Conservation (phyloP, 2,113 vertebrate species). For the Garra rufa region DNA sequence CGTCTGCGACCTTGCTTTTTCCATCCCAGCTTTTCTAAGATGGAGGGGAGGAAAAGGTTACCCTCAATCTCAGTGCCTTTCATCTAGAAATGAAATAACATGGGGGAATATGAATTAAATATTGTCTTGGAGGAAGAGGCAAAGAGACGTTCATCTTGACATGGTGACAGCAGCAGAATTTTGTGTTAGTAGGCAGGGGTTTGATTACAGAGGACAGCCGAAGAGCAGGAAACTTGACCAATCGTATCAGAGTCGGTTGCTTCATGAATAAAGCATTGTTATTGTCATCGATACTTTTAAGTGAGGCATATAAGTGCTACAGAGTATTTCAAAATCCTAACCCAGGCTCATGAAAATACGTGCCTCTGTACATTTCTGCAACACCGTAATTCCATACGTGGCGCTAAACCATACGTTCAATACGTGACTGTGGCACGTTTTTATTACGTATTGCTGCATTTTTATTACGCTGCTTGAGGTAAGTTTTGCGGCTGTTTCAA, state of each 20-base stretch:
- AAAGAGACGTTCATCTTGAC: slow-evolving; percentile 21
- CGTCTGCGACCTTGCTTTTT: slow-evolving; percentile 69
- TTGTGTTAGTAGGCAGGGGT: not conserved
- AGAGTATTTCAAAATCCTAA: not conserved
- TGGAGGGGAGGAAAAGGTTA: slow-evolving; percentile 54
- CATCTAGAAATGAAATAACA: slow-evolving; percentile 74
- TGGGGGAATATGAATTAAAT: slow-evolving; percentile 60
- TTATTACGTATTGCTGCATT: too few species aligned
- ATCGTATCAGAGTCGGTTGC: not conserved
- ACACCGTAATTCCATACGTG: too few species aligned
- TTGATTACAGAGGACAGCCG: not conserved
- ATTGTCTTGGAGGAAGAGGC: slow-evolving; percentile 45
- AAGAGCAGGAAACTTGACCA: not conserved
- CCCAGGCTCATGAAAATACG: too few species aligned
- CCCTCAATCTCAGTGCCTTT: slow-evolving; percentile 67
- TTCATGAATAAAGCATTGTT: slow-evolving; percentile 7
- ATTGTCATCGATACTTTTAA: not conserved
- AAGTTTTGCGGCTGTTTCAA: too few species aligned
- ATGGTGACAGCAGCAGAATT: slow-evolving; percentile 1
- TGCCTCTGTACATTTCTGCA: too few species aligned
- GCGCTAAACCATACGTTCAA: too few species aligned
- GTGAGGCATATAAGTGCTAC: not conserved
- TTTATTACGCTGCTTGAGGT: too few species aligned
- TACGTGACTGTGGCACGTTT: too few species aligned
- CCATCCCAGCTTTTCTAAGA: slow-evolving; percentile 60